phyloP scores from a whole-genome alignment of 1,140 invertebrate genomes.

The Pectinophora gossypiella region DNA sequence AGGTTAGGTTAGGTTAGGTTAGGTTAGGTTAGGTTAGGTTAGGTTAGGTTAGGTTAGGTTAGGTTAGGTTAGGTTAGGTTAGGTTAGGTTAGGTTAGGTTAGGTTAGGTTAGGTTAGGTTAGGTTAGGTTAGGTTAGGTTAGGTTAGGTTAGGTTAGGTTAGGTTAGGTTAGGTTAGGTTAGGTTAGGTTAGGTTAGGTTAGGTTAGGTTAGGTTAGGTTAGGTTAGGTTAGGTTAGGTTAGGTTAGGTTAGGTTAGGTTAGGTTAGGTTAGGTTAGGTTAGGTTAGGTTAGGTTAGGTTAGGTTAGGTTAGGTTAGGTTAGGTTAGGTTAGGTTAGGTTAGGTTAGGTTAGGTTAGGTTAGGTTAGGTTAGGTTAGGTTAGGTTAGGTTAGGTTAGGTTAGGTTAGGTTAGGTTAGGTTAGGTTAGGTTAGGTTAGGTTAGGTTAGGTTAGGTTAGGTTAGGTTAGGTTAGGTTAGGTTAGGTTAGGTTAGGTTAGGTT shows the following conservation, averaged over 20 bases:
- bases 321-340: conserved; percentile 26
- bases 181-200: conserved; percentile 12
- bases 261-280: conserved; percentile 11
- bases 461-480: conserved; percentile 11
- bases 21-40: conserved; percentile 10
- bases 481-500: conserved; percentile 9
- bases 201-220: conserved; percentile 12
- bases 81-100: conserved; percentile 5
- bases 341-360: conserved; percentile 12
- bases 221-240: conserved; percentile 11
- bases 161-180: conserved; percentile 11
- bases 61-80: conserved; percentile 8
- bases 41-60: conserved; percentile 10
- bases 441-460: conserved; percentile 11
- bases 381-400: conserved; percentile 10
- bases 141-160: conserved; percentile 13
- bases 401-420: conserved; percentile 10
- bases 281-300: conserved; percentile 12
- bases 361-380: conserved; percentile 12
- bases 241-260: conserved; percentile 12
- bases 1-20: conserved; percentile 11
- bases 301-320: conserved; percentile 11
- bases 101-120: conserved; percentile 6
- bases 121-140: conserved; percentile 10
- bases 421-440: conserved; percentile 10